These are phyloP conservation scores for Drosophila meridionalis DNA, from an alignment of 2,888 invertebrate species.

Conservation along the genomic window DNA sequence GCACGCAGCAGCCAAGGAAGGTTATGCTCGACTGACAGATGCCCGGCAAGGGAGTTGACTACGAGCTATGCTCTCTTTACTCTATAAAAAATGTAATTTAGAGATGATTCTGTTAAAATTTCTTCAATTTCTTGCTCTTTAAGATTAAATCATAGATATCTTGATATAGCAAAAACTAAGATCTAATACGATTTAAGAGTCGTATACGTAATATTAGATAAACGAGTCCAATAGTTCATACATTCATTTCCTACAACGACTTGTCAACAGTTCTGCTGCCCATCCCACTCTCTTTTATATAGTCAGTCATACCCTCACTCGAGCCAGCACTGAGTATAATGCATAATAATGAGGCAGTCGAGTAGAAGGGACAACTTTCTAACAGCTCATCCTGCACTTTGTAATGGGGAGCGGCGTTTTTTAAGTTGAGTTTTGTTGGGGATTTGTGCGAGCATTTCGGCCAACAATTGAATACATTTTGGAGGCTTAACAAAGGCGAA, in stretches of 20 bases:
- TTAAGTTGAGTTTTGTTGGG: conserved; percentile 23
- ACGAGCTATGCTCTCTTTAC: not conserved
- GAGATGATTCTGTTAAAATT: not conserved
- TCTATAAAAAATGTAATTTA: not conserved
- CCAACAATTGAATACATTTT: conserved; percentile 60
- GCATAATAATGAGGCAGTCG: conserved; percentile 10
- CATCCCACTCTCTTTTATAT: not conserved
- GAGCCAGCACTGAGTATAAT: not conserved
- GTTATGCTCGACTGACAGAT: not conserved
- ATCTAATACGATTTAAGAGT: not conserved
- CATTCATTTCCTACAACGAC: no score
- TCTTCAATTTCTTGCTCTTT: no score
- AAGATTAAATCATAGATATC: not conserved
- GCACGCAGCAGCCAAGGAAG: conserved; percentile 13
- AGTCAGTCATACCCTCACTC: not conserved
- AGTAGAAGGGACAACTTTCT: conserved; percentile 39
- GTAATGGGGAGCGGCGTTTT: conserved; percentile 37
- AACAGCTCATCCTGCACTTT: conserved; percentile 50
- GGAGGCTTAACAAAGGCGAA: conserved; percentile 41
- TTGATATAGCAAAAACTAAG: not conserved
- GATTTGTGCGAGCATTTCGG: conserved; percentile 32
- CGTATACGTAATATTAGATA: conserved; percentile 2
- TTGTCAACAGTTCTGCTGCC: not conserved
- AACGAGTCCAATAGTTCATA: not conserved
- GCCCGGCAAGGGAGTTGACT: not conserved